Base-by-base conservation (phyloP, 1,140 invertebrate species). In the Arctopsyche grandis region DNA sequence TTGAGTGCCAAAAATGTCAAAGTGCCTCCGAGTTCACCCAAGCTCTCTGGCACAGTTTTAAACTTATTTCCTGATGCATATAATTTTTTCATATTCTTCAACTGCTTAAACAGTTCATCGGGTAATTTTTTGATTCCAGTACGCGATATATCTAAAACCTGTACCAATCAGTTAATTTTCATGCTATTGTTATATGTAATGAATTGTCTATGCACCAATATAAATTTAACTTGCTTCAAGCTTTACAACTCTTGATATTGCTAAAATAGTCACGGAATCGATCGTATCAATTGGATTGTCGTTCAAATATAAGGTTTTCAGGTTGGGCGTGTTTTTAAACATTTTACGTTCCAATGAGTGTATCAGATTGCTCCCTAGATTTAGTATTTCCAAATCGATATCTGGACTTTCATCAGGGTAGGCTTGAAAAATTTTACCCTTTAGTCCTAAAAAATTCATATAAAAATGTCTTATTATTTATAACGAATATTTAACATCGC, bases 321-420 rank as follows among this genome's bases (percentile, higher is more conserved):
- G 83, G 69, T 91, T 89, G 0, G 89, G 88, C 29, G 93, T 90
- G 83, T 94, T 92, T 83, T 93, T 90, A 84, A 96, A 96, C 26
- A 94, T 77, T 71, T 92, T 91, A 66, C 89, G 87, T 84, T 92
- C 88, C 56, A 95, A 85, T 0, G 90, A 91, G 75, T 93, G 90
- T 24, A 95, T 90, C 77, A 88, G 82, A 84, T 96, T 95, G 80
- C 91, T 84, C 14, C 91, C 91, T 1, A 96, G 86, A 84, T 93
- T 91, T 26, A 96, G 85, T 10, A 91, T 87, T 80, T 88, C 89
- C 71, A 96, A 83, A 0, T 89, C 85, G 58, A 95, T 89, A 66
- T 14, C 91, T 79, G 91, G 89, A 76, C 14, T 56, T 84, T 93
- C 94, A 48, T 88, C 88, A 83, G n/a, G n/a, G n/a, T 89, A 88